Conservation (phyloP, 2,888 invertebrate species). For the Gryllus longicercus region DNA sequence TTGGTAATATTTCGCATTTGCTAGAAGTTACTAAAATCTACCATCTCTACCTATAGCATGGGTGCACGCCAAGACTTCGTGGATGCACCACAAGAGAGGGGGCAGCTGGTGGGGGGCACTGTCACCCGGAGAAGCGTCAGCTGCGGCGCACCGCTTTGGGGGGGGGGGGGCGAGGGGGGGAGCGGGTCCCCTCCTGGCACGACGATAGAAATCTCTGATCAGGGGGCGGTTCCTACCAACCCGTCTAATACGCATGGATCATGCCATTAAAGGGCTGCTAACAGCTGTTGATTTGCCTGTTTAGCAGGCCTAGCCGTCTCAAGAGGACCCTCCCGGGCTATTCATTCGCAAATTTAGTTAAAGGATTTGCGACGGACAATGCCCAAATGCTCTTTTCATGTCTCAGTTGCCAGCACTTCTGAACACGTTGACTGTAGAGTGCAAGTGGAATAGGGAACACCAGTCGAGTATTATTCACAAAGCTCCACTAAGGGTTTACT, state of each 20-base stretch:
- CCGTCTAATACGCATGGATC: background rate
- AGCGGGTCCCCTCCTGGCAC: background rate
- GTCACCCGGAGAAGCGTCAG: background rate
- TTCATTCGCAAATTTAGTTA: slow-evolving; percentile 2
- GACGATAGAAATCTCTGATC: background rate
- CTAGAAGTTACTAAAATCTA: too few species aligned
- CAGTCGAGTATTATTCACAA: background rate
- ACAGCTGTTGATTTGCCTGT: slow-evolving; percentile 17
- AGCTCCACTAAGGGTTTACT: too few species aligned
- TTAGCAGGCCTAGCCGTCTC: background rate
- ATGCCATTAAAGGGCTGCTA: slow-evolving; percentile 1
- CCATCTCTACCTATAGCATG: too few species aligned
- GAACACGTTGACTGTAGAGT: background rate
- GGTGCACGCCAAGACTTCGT: too few species aligned
- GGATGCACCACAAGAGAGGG: too few species aligned
- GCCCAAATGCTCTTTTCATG: background rate
- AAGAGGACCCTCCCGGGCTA: background rate
- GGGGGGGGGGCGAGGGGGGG: background rate
- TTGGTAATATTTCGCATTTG: too few species aligned
- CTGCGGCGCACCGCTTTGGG: background rate
- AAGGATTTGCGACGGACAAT: background rate
- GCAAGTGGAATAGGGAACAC: background rate
- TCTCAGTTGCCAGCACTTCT: background rate
- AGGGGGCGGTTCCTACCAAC: background rate
- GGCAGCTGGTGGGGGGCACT: too few species aligned